Base-by-base conservation (phyloP, 2,888 invertebrate genomes). In the Pterobdella sp. region DNA sequence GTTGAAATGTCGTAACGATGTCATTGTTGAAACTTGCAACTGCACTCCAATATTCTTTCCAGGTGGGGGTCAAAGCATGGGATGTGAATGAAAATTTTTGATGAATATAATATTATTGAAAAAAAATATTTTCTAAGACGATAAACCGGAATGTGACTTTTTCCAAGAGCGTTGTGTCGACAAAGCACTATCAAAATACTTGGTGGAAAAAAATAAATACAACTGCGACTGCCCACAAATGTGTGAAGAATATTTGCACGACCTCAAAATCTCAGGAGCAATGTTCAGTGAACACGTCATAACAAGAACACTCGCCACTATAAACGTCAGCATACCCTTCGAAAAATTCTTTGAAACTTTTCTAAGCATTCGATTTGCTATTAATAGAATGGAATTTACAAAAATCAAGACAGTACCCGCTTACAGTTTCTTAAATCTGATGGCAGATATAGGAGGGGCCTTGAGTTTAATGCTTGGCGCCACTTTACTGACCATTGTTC, bases 381-480 rank as follows among this genome's bases (percentile, higher is more conserved):
- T 71, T 35, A 32, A n/a, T n/a, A 26, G 36, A 2, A 71, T 71
- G 71, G 32, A 71, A 26, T 4, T 36, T 3, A 34, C 63, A 14
- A 63, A 71, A 31, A 52, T 71, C n/a, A 63, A 10, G 14, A 34
- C 63, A 1, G 71, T 49, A 32, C 56, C 63, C 1, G 52, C 56
- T 31, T 71, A 71, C 37, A 35, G 32, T 2, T 71, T 71, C 63
- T 36, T 71, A 63, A 36, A 34, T 31, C 36, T 71, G 3, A 35
- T 71, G n/a, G 36, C 56, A 32, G 71, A 71, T 37, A 63, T 71
- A 7, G 71, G 63, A 1, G 71, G 71, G 34, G 60, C 71, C n/a
- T 36, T 71, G 4, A 36, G 71, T 10, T 37, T 71, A 1, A 35
- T 71, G n/a, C 63, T 71, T 0, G 71, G 71, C 1, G 31, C 63